phyloP scores from a whole-genome alignment of 37 sponge, comb jelly and placozoan genomes.

The Aphrocallistes beatrix region DNA sequence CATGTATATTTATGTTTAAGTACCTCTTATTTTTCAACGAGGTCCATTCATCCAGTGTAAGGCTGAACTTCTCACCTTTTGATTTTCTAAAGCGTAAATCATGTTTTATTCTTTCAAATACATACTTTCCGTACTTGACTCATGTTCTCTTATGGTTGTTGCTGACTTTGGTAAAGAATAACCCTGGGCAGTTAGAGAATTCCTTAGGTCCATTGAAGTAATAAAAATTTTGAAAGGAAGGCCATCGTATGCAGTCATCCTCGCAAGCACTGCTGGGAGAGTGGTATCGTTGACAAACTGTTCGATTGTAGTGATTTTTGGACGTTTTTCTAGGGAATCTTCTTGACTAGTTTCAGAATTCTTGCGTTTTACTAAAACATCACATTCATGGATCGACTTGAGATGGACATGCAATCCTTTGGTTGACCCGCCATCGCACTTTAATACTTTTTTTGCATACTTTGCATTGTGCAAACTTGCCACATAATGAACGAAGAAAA shows the following conservation, averaged over 20 bases:
- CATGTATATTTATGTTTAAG: constrained; percentile 3
- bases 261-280: constrained; percentile 1
- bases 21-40: constrained; percentile 5
- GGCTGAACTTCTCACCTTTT: constrained; percentile 13
- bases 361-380: constrained; percentile 2
- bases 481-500: background rate
- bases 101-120: constrained; percentile 15
- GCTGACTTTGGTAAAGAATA: constrained; percentile 12
- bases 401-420: constrained; percentile 19
- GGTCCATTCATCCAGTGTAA: constrained; percentile 13
- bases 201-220: constrained; percentile 13
- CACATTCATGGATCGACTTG: background rate
- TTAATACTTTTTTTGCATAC: constrained; percentile 5
- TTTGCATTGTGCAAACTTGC: background rate
- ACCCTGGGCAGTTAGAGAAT: background rate
- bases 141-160: constrained; percentile 13
- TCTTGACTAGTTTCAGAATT: background rate
- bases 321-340: constrained; percentile 15
- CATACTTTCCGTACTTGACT: constrained; percentile 4
- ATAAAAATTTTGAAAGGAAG: background rate
- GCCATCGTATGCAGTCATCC: constrained; percentile 18
- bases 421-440: constrained; percentile 10
- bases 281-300: constrained; percentile 19
- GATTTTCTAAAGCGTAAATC: constrained; percentile 6
- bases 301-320: constrained; percentile 18